Evolutionary conservation across 2,888 invertebrate species (phyloP), one percentile per base, ranked within the genome.

Genomic region (Amiota minor): DNA sequence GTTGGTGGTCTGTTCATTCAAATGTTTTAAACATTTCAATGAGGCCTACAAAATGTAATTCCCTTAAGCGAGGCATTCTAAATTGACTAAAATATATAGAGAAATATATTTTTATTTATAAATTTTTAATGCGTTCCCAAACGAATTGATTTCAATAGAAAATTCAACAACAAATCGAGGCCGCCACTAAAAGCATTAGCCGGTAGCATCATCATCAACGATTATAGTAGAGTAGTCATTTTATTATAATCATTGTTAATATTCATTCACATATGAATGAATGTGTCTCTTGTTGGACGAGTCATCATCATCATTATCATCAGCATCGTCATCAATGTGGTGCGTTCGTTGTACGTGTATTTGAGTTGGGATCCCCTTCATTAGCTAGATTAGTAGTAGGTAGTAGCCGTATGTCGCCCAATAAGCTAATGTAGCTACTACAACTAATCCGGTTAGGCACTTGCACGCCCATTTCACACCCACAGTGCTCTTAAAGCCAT

Each of bases 91-190:
- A 83, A 83, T 82, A 82, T 16, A 59, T 18, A 59, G 16, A 56
- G 10, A 56, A 18, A 16, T 56, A 10, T 59, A 59, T 18, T 14
- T 53, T 16, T 53, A 12, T 53, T 12, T 62, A 45, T 62, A 62
- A 14, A 62, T 59, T 83, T 82, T 82, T 82, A 83, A 81, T 83
- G 79, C 80, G 80, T 82, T 82, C 83, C 84, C 82, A 80, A 81
- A 78, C 83, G 84, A 83, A 83, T 83, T 80, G 84, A 84, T 84
- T 83, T 75, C 73, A 67, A 67, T 67, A 20, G n/a, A 18, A 12
- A n/a, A 35, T 62, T 62, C 62, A 45, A 62, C 23, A 62, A 62
- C 14, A 20, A 20, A 16, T 16, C 16, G 53, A 59, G 11, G 59
- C 59, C 16, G 59, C 20, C 59, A 20, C 59, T 59, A 59, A 59